Base-by-base conservation (phyloP, 2,797 vertebrate genomes). In the Centroberyx gerrardi region DNA sequence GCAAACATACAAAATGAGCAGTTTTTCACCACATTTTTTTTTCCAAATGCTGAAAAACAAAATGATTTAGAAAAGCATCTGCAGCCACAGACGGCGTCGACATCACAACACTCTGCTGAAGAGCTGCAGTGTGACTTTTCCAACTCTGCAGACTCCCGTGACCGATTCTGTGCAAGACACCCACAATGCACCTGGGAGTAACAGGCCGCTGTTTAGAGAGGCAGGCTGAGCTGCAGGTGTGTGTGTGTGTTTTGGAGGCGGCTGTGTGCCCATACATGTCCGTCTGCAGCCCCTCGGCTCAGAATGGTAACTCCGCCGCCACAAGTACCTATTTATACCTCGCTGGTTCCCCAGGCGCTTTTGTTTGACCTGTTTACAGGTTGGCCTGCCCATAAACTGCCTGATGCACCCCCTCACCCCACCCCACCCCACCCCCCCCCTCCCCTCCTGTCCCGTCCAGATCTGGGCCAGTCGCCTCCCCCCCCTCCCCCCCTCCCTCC, bases 311-410 rank as follows among this genome's bases (percentile, higher is more conserved):
- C 51, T 53, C 55, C 40, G 36, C 38, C 62, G 60, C 3, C 65
- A 10, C 4, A 2, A 28, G 18, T 1, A 6, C 33, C 79, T 91
- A 89, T 90, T 87, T 90, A 85, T 87, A 91, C 63, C 59, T 66
- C 83, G 22, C 74, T 46, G 61, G 58, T n/a, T 72, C 71, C 68
- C 40, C 48, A 0, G 66, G 3, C 3, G 33, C 73, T 79, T 84
- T 87, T 87, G 76, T 87, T 79, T 87, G 87, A 79, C 72, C 46
- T 6, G 71, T 63, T 88, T 85, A 84, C 79, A 83, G 74, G 63
- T 69, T 44, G 22, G 64, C 58, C 33, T 33, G 56, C 42, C 80
- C 82, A 79, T 77, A 87, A 84, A 86, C 78, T 68, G 61, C 74
- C 48, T 36, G 53, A 76, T 64, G 61, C 49, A 64, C 12, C 54